Evolutionary conservation across 2,113 vertebrate genomes (phyloP).

Genomic region (Origma solitaria): DNA sequence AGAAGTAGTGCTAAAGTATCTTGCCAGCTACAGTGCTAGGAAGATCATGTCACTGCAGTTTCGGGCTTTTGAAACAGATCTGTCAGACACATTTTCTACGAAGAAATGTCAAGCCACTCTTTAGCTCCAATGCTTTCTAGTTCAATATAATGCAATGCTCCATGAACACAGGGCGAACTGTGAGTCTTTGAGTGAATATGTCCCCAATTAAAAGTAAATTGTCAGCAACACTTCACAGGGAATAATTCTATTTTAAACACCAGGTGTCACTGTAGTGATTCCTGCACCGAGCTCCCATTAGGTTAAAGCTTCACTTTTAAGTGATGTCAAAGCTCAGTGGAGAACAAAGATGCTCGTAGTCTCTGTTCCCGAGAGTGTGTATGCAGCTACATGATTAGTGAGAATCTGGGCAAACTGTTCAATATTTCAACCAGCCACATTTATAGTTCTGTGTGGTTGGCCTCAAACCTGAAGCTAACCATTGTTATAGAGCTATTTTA

Average conservation of each 20-base stretch:
- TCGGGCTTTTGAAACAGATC: conserved; percentile 11
- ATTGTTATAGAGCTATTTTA: not conserved
- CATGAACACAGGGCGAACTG: not conserved
- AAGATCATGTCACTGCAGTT: not conserved
- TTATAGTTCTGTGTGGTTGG: not conserved
- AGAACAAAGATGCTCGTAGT: not conserved
- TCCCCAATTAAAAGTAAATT: conserved; percentile 4
- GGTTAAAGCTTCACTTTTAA: not conserved
- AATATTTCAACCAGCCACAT: not conserved
- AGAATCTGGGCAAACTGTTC: not conserved
- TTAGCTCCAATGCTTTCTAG: not conserved
- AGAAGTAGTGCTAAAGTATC: not conserved
- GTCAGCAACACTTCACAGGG: not conserved
- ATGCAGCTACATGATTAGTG: not conserved
- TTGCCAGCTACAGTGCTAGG: not conserved
- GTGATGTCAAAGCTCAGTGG: not conserved
- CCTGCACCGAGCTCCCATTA: not conserved
- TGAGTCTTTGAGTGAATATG: not conserved
- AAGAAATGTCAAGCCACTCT: not conserved
- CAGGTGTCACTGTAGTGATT: conserved; percentile 52
- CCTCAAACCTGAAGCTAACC: not conserved
- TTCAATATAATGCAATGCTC: not conserved
- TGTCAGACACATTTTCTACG: not conserved
- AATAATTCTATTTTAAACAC: conserved; percentile 16
- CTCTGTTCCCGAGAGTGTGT: not conserved